phyloP scores from a whole-genome alignment of 2,888 invertebrate genomes.

The Desoria tigrina region DNA sequence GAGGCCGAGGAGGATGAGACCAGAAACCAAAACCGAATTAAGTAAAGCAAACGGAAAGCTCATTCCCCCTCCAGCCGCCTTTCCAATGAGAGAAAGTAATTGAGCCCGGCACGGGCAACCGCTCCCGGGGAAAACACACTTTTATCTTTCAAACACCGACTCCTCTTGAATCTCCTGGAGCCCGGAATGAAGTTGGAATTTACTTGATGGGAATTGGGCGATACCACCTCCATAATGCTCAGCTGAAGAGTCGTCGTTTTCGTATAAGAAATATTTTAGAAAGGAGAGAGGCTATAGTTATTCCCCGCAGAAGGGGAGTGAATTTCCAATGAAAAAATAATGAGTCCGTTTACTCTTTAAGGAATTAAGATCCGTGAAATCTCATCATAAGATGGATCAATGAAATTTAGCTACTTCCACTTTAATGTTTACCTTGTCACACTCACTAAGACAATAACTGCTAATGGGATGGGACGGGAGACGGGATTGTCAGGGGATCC shows the following conservation, averaged over 20 bases:
- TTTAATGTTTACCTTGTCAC: slow-evolving; percentile 44
- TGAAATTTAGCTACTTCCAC: slow-evolving; percentile 39
- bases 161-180: background rate
- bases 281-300: too few relatives aligned
- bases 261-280: too few relatives aligned
- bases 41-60: slow-evolving; percentile 1
- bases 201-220: too few relatives aligned
- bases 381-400: slow-evolving; percentile 48
- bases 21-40: background rate
- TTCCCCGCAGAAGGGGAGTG: slow-evolving; percentile 4
- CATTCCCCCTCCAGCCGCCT: slow-evolving; percentile 25
- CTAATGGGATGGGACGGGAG: slow-evolving; percentile 40
- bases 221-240: too few relatives aligned
- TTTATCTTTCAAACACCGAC: too few relatives aligned
- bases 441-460: slow-evolving; percentile 40
- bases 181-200: too few relatives aligned
- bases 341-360: slow-evolving; percentile 37
- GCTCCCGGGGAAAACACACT: background rate
- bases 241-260: too few relatives aligned
- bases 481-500: slow-evolving; percentile 17
- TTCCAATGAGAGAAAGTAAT: slow-evolving; percentile 28
- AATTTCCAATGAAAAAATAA: slow-evolving; percentile 47
- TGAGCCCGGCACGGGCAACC: slow-evolving; percentile 17
- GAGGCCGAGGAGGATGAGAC: too few relatives aligned
- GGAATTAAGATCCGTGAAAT: slow-evolving; percentile 50